phyloP scores from a whole-genome alignment of 2,888 invertebrate genomes.

The Erpobdella octoculata region DNA sequence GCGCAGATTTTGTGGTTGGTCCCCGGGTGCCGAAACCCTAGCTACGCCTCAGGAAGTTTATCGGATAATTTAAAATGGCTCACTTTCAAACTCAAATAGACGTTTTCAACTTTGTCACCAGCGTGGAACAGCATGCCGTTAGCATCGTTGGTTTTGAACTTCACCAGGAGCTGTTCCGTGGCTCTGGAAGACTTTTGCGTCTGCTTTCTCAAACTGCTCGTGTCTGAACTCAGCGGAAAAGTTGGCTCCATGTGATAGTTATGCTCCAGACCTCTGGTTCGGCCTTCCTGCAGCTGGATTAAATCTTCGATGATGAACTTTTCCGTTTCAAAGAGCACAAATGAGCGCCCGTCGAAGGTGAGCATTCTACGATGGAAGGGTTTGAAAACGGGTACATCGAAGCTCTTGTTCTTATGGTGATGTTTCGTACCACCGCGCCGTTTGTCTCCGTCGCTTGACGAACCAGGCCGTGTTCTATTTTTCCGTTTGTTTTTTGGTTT shows the following conservation, averaged over 20 bases:
- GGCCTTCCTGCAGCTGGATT: neutral
- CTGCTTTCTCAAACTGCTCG: neutral
- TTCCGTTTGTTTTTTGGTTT: no score
- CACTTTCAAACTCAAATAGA: slow-evolving; percentile 45
- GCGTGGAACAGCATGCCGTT: slow-evolving; percentile 47
- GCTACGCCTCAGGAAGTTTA: neutral
- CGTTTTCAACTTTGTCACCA: slow-evolving; percentile 38
- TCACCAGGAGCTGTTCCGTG: slow-evolving; percentile 40
- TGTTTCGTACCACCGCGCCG: neutral
- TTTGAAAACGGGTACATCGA: neutral
- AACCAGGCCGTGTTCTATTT: neutral
- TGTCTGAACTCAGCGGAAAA: slow-evolving; percentile 33
- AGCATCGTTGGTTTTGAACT: slow-evolving; percentile 41
- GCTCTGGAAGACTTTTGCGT: slow-evolving; percentile 36
- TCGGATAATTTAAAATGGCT: neutral
- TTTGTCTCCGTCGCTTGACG: neutral
- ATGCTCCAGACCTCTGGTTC: neutral
- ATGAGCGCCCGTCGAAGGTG: slow-evolving; percentile 41
- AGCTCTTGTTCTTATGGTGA: neutral
- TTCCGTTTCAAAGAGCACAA: slow-evolving; percentile 40
- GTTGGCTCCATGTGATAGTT: slow-evolving; percentile 1
- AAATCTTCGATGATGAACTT: slow-evolving; percentile 22
- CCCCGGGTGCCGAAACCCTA: no score
- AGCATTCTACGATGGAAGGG: slow-evolving; percentile 25
- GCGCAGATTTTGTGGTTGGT: no score